Percentiles rank a stretch among this genome's conserved stretches.
Conservation (phyloP, 2,888 invertebrate genomes). For the Nemoura dubitans region DNA sequence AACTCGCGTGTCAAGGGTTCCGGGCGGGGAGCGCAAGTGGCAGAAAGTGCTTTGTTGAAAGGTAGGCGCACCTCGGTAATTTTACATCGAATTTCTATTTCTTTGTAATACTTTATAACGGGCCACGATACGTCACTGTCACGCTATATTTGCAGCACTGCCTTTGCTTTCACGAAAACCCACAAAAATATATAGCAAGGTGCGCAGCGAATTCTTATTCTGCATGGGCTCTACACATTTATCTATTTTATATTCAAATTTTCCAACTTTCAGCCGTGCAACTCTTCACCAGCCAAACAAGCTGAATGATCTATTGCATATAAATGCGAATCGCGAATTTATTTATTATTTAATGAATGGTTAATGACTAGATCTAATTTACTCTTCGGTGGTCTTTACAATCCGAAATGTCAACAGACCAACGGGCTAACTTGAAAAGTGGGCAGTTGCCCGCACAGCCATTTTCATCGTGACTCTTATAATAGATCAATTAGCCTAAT, state of each 20-base stretch:
- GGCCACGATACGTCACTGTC: not conserved
- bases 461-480: slow-evolving; percentile 43
- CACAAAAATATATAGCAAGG: not conserved
- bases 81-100: not conserved
- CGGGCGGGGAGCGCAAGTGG: not conserved
- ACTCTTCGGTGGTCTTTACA: slow-evolving; percentile 27
- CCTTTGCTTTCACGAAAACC: not conserved
- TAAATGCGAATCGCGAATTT: not conserved
- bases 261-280: not conserved
- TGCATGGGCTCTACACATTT: not conserved
- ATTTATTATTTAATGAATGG: slow-evolving; percentile 15
- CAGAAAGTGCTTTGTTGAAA: not conserved
- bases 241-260: slow-evolving; percentile 7
- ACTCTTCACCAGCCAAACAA: not conserved
- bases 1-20: not conserved
- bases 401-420: slow-evolving; percentile 32
- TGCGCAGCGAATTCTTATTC: not conserved
- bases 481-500: slow-evolving; percentile 49
- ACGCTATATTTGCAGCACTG: not conserved
- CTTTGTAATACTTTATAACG: not conserved
- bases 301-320: not conserved
- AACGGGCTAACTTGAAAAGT: slow-evolving; percentile 15
- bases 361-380: slow-evolving; percentile 37
- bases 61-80: not conserved
- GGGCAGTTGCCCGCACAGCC: not conserved